phyloP scores from a whole-genome alignment of 1,140 invertebrate genomes.

The Euwallacea similis region DNA sequence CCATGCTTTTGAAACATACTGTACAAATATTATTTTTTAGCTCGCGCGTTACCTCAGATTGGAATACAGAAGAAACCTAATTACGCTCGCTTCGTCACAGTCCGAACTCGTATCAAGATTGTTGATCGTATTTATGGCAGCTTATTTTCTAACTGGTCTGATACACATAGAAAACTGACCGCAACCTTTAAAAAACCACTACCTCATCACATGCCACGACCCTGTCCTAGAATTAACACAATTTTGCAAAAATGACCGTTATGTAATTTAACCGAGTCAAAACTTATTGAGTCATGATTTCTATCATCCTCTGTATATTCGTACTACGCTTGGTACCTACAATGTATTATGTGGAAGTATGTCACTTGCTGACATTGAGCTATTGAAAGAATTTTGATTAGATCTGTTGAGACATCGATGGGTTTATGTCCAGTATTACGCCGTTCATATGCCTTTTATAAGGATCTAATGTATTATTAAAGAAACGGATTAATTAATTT shows the following conservation, averaged over 20 bases:
- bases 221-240: slow-evolving; percentile 13
- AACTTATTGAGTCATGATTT: slow-evolving; percentile 13
- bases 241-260: slow-evolving; percentile 16
- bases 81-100: too few species aligned
- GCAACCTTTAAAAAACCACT: slow-evolving; percentile 10
- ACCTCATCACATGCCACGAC: slow-evolving; percentile 1
- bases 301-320: neutral
- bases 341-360: slow-evolving; percentile 1
- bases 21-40: too few species aligned
- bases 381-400: slow-evolving; percentile 15
- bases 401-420: slow-evolving; percentile 5
- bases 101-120: too few species aligned
- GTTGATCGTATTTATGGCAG: too few species aligned
- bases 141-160: too few species aligned
- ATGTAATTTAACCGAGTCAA: slow-evolving; percentile 2
- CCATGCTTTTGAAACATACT: too few species aligned
- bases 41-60: too few species aligned
- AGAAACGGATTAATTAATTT: too few species aligned
- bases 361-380: slow-evolving; percentile 20
- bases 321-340: too few species aligned
- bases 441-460: neutral
- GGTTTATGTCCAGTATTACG: neutral
- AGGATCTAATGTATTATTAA: too few species aligned
- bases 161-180: slow-evolving; percentile 10
- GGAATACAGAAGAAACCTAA: too few species aligned